Percentiles rank a stretch among this genome's conserved stretches.
These are phyloP conservation scores for Rhodeus uyekii DNA, from an alignment of 2,797 vertebrate species.

Conservation along the genomic window DNA sequence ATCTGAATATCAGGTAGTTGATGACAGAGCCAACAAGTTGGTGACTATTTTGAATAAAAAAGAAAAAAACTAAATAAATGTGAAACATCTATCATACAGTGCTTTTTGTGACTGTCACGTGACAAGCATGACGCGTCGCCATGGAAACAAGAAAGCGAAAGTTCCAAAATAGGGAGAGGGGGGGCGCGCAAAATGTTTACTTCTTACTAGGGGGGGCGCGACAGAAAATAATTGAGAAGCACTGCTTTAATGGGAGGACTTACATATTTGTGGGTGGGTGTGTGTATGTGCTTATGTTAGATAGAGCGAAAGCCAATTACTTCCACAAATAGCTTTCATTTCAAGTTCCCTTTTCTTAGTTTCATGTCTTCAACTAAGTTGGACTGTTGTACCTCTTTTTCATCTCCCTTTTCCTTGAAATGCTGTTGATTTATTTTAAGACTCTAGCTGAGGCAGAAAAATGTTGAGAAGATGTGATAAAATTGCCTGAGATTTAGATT, in stretches of 20 bases:
- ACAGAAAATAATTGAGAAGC: no score
- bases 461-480: slow-evolving; percentile 64
- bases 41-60: no score
- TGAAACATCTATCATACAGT: no score
- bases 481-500: slow-evolving; percentile 48
- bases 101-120: no score
- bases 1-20: no score
- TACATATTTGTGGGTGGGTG: slow-evolving; percentile 17
- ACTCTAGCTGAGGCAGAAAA: slow-evolving; percentile 26
- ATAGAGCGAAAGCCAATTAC: background rate
- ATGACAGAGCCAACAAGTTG: no score
- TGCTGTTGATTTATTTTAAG: slow-evolving; percentile 24
- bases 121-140: no score
- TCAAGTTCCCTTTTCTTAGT: slow-evolving; percentile 29
- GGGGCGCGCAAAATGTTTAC: no score
- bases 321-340: background rate
- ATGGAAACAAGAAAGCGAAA: no score
- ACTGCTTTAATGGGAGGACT: background rate
- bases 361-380: slow-evolving; percentile 38
- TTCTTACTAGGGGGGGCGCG: no score
- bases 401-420: background rate
- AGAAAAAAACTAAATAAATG: no score
- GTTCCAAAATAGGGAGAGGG: no score
- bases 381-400: background rate
- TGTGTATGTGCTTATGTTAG: background rate